phyloP scores from a whole-genome alignment of 35 echinoderm and acorn worm genomes.

The Ptychodera flava region DNA sequence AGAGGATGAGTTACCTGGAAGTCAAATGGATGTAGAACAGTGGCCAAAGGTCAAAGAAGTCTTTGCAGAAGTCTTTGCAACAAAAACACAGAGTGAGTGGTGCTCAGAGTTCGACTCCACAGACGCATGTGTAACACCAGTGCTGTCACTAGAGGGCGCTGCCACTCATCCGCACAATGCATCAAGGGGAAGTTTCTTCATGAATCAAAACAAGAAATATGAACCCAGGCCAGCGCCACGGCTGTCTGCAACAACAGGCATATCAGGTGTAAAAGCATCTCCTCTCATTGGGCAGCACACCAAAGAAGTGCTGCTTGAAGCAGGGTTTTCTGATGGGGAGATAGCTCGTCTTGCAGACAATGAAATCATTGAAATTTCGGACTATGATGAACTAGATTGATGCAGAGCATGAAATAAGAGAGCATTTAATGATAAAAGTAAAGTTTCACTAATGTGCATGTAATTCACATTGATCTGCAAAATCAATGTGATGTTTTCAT shows the following conservation, averaged over 20 bases:
- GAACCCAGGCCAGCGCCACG: constrained; percentile 74
- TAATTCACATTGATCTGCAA: too few species aligned
- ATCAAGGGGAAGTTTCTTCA: constrained; percentile 26
- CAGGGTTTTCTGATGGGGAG: constrained; percentile 54
- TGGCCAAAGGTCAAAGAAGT: constrained; percentile 70
- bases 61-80: constrained; percentile 62
- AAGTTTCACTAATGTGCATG: too few species aligned
- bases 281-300: constrained; percentile 58
- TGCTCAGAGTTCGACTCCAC: constrained; percentile 50
- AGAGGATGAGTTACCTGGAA: constrained; percentile 41
- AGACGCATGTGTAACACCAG: constrained; percentile 81
- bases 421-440: too few species aligned
- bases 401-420: too few species aligned
- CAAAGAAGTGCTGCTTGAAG: constrained; percentile 48
- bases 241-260: constrained; percentile 58
- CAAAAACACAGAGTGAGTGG: constrained; percentile 83
- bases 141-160: constrained; percentile 65
- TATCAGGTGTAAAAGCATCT: constrained; percentile 15
- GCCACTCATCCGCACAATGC: constrained; percentile 74
- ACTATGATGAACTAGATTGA: too few species aligned
- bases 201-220: constrained; percentile 18
- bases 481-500: too few species aligned
- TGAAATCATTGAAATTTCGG: background rate
- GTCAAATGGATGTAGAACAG: constrained; percentile 44
- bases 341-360: constrained; percentile 3